phyloP scores from a whole-genome alignment of 2,113 vertebrate genomes.

The Callospermophilus lateralis region DNA sequence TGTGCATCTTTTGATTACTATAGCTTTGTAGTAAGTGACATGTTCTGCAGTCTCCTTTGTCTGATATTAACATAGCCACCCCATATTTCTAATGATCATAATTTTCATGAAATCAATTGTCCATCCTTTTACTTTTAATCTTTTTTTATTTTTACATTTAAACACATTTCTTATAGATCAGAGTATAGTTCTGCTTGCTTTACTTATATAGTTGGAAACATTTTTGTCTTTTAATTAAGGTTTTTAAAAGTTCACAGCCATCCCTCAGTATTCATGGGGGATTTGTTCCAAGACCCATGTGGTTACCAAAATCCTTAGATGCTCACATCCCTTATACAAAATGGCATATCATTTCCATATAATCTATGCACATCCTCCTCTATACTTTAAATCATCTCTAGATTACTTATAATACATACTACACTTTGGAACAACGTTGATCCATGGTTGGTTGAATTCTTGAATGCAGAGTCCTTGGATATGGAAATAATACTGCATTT shows the following conservation, averaged over 20 bases:
- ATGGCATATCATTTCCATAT: no score
- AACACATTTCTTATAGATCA: neutral
- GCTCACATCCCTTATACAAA: neutral
- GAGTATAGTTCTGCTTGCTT: neutral
- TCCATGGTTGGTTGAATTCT: no score
- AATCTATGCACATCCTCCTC: neutral
- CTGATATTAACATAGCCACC: neutral
- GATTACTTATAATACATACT: neutral
- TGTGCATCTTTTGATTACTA: neutral
- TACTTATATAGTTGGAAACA: neutral
- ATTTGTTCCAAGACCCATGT: neutral
- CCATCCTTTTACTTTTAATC: constrained; percentile 17
- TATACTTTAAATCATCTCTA: neutral
- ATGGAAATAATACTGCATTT: no score
- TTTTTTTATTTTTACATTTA: constrained; percentile 20
- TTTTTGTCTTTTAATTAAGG: neutral
- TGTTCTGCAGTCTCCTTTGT: no score
- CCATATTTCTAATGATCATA: neutral
- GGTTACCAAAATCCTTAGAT: neutral
- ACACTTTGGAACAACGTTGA: no score
- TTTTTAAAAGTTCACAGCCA: neutral
- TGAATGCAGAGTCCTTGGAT: no score
- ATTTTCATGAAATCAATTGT: neutral
- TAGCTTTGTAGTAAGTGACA: neutral
- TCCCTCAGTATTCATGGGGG: no score